Evolutionary conservation across 2,888 invertebrate species (phyloP), one percentile per base, ranked within the genome.

Genomic region (Dicyrtoma fusca): DNA sequence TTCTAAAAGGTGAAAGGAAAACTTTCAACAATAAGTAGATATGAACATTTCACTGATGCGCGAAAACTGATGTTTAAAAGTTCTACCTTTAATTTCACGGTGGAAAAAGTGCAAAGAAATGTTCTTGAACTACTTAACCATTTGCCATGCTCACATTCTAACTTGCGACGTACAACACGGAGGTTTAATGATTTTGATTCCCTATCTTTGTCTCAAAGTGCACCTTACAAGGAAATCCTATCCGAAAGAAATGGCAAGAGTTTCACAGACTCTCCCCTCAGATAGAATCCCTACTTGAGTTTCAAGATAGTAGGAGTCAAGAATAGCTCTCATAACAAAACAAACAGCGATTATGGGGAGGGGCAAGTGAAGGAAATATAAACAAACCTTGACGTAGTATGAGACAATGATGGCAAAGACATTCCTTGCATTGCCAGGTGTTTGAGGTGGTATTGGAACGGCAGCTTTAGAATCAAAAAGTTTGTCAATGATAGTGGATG

Each of bases 351-450:
- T 1, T 11, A n/a, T 14, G 13, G 25, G 17, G 17, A 23, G 59
- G 3, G 13, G 4, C 21, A 59, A 4, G 4, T 8, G 11, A 34
- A 59, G 25, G 25, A 59, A 19, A 44, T 62, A 45, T 42, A 49
- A 17, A 49, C 26, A 57, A 26, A 94, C 90, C 87, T 94, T 94
- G 8, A 94, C 92, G 82, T 94, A 94, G 83, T 94, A 94, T 0
- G 93, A 92, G 11, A 94, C 94, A 85, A 94, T 94, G 80, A 94
- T 94, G 69, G 94, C 94, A 82, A 94, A 94, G 0, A 92, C 92
- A 83, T 94, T 94, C 69, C 81, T 75, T 59, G 80, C 74, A 26
- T 75, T 73, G 34, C 34, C 34, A 3, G 34, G 4, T 8, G 34
- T 34, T 57, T 72, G 73, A 64, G 73, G 72, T 49, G 68, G 72